phyloP scores from a whole-genome alignment of 2,797 vertebrate species.

The Sebastes flavidus region DNA sequence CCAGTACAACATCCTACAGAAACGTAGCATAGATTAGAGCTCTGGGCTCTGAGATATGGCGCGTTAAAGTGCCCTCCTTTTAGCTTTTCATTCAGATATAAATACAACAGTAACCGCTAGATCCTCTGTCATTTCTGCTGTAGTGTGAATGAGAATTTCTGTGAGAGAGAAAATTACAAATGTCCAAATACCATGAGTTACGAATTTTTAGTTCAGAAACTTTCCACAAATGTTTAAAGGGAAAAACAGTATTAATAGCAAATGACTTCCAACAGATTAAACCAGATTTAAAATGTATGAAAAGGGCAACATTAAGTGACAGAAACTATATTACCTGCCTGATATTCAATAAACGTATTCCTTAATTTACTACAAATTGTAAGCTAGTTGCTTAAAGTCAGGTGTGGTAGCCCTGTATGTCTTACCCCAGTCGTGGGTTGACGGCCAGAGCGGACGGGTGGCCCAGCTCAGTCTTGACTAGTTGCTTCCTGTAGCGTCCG shows the following conservation, averaged over 20 bases:
- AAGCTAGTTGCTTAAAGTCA: not conserved
- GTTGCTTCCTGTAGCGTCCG: constrained; percentile 92
- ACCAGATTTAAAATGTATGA: not conserved
- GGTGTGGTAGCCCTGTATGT: not conserved
- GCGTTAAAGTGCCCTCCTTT: not conserved
- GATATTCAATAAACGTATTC: not conserved
- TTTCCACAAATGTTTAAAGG: not conserved
- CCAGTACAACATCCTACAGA: constrained; percentile 88
- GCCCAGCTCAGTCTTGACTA: constrained; percentile 85
- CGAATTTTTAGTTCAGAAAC: not conserved
- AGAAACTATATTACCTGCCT: not conserved
- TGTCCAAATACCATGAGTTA: not conserved
- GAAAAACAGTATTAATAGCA: not conserved
- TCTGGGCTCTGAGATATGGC: not conserved
- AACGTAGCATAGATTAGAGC: not conserved
- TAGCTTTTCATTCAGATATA: not conserved
- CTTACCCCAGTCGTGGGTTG: constrained; percentile 90
- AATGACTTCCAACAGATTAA: not conserved
- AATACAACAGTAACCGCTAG: not conserved
- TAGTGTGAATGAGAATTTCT: not conserved
- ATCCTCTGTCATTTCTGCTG: not conserved
- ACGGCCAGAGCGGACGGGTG: constrained; percentile 90
- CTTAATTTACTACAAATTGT: not conserved
- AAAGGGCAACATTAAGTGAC: not conserved
- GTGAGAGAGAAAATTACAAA: not conserved